Conservation (phyloP, 2,888 invertebrate species). For the Podabrus alpinus region DNA sequence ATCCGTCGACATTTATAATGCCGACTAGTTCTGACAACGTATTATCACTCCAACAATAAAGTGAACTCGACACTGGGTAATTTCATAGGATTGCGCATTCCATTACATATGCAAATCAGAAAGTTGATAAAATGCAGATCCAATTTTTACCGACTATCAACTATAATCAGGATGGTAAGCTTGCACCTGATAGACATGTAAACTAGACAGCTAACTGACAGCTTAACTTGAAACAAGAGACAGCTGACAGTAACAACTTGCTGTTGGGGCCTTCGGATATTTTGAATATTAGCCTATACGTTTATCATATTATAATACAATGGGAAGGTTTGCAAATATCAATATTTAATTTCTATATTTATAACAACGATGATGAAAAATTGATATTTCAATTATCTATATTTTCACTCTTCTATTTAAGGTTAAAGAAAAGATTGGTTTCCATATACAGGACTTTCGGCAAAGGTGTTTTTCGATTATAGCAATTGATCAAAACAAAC, state of each 20-base stretch:
- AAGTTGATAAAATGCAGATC: constrained; percentile 54
- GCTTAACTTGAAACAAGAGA: constrained; percentile 57
- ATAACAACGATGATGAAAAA: background rate
- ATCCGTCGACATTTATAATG: constrained; percentile 38
- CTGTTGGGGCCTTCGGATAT: constrained; percentile 51
- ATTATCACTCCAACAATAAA: constrained; percentile 41
- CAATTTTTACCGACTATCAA: constrained; percentile 52
- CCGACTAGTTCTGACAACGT: constrained; percentile 27
- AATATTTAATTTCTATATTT: background rate
- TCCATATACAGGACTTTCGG: background rate
- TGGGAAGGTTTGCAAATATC: constrained; percentile 21
- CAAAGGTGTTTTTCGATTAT: background rate
- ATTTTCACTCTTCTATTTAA: background rate
- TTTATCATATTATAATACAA: constrained; percentile 44
- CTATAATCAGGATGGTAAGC: constrained; percentile 48
- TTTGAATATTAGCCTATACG: constrained; percentile 55
- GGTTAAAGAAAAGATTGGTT: background rate
- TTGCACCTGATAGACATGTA: constrained; percentile 53
- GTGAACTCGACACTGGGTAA: constrained; percentile 39
- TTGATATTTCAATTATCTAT: background rate
- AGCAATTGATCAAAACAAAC: background rate
- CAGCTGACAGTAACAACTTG: constrained; percentile 58
- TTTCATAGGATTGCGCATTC: constrained; percentile 45
- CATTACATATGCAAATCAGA: constrained; percentile 51
- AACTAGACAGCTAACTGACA: constrained; percentile 63